Evolutionary conservation across 2,113 vertebrate genomes (phyloP).

Genomic region (Triplophysa rosa): DNA sequence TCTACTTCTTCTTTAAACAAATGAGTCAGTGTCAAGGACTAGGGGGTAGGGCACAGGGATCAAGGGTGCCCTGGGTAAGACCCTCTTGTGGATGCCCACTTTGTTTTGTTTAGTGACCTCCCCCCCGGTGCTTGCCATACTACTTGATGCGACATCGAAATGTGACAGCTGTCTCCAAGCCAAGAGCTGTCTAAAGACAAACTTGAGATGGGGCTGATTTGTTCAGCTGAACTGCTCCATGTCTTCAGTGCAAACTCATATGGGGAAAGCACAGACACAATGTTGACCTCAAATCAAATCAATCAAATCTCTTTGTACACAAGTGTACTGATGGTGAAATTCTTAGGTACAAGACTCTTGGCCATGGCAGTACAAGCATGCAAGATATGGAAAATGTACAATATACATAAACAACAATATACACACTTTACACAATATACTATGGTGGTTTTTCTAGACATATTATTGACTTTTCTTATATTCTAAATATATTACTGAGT

Average conservation of each 20-base stretch:
- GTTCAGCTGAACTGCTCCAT: background rate
- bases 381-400: too few relatives aligned
- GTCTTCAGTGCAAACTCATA: background rate
- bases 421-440: too few relatives aligned
- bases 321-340: too few relatives aligned
- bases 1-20: constrained; percentile 3
- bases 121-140: constrained; percentile 67
- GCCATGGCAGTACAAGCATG: too few relatives aligned
- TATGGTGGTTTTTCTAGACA: too few relatives aligned
- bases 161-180: constrained; percentile 77
- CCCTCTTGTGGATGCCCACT: constrained; percentile 54
- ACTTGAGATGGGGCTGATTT: constrained; percentile 17
- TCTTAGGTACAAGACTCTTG: too few relatives aligned
- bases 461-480: too few relatives aligned
- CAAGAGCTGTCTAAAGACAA: constrained; percentile 69
- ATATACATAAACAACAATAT: too few relatives aligned
- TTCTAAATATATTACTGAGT: too few relatives aligned
- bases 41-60: constrained; percentile 57
- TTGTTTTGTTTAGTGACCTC: constrained; percentile 50
- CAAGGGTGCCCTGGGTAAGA: constrained; percentile 64
- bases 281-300: too few relatives aligned
- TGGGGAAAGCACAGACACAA: background rate
- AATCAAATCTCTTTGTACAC: too few relatives aligned
- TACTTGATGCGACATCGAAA: constrained; percentile 67
- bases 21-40: constrained; percentile 56